phyloP scores from a whole-genome alignment of 1,140 invertebrate species.

The Proctacanthus coquilletti region DNA sequence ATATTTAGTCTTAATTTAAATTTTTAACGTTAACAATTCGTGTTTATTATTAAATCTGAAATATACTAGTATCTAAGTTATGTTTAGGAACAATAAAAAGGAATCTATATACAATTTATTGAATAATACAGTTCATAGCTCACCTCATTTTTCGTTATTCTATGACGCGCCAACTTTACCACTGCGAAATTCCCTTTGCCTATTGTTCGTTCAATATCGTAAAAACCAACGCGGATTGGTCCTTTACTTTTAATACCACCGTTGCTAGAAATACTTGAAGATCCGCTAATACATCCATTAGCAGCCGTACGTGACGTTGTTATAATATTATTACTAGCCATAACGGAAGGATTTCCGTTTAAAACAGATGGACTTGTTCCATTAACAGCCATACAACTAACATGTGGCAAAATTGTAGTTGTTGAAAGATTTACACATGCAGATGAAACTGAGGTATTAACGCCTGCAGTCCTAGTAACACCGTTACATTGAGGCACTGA shows the following conservation, averaged over 20 bases:
- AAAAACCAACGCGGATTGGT: constrained; percentile 86
- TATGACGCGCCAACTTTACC: constrained; percentile 93
- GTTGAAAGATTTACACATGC: not conserved
- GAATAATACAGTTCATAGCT: constrained; percentile 12
- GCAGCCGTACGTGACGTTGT: not conserved
- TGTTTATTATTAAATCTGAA: not conserved
- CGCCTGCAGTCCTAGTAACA: not conserved
- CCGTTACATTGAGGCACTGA: not conserved
- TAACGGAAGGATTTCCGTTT: not conserved
- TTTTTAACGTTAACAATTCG: not conserved
- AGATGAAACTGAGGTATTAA: not conserved
- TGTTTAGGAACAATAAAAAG: not conserved
- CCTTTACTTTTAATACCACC: constrained; percentile 12
- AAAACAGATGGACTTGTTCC: too few relatives aligned
- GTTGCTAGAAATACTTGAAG: not conserved
- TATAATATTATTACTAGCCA: not conserved
- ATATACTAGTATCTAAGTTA: not conserved
- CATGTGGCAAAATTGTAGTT: not conserved
- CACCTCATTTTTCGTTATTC: constrained; percentile 97
- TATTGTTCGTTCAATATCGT: constrained; percentile 91
- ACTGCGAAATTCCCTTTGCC: constrained; percentile 98
- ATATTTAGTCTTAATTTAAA: too few relatives aligned
- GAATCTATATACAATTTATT: constrained; percentile 4
- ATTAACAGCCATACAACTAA: not conserved
- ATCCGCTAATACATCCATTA: constrained; percentile 5